These are phyloP conservation scores for Musca domestica DNA, from an alignment of 1,140 invertebrate species.

Conservation along the genomic window DNA sequence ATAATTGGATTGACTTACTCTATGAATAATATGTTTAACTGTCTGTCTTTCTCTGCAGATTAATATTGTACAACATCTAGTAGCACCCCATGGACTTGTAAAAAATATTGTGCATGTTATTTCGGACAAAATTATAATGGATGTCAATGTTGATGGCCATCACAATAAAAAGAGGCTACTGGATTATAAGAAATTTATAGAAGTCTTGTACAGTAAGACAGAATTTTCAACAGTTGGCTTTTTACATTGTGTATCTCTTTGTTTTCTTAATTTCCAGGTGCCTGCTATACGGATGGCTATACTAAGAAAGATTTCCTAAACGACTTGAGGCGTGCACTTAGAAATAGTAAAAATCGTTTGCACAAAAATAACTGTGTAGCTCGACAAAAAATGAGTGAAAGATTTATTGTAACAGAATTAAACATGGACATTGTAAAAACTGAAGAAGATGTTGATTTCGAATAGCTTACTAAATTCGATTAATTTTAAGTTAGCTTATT, in stretches of 20 bases:
- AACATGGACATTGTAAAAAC: too few relatives aligned
- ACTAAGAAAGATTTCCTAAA: background rate
- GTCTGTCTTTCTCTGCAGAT: too few relatives aligned
- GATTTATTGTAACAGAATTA: too few relatives aligned
- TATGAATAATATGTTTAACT: too few relatives aligned
- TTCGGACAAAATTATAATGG: background rate
- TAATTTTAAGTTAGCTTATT: too few relatives aligned
- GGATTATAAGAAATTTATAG: background rate
- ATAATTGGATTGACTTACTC: too few relatives aligned
- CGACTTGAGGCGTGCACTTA: background rate
- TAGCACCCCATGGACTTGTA: background rate
- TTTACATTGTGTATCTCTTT: too few relatives aligned
- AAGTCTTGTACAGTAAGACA: background rate
- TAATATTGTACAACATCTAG: background rate
- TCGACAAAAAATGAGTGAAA: too few relatives aligned
- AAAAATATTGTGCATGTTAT: background rate
- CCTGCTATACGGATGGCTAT: background rate
- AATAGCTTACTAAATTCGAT: too few relatives aligned
- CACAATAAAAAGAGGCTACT: background rate
- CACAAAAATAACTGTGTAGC: background rate
- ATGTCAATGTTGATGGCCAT: background rate
- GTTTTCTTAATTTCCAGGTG: background rate
- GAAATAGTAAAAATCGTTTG: background rate
- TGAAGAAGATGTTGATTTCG: too few relatives aligned
- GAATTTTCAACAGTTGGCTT: too few relatives aligned